Base-by-base conservation (phyloP, 1,140 invertebrate genomes). In the Limonius californicus region DNA sequence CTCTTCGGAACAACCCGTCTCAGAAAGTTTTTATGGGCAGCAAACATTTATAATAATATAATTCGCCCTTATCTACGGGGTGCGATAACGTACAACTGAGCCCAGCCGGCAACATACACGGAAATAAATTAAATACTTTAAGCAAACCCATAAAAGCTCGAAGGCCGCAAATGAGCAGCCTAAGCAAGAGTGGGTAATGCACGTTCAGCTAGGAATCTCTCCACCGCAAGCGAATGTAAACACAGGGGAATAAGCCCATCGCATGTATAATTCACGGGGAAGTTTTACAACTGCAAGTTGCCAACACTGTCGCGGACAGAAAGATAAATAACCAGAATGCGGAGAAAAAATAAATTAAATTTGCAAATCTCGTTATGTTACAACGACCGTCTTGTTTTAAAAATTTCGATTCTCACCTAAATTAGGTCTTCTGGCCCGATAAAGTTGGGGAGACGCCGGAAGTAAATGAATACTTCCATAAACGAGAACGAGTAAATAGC, bases 341-440 rank as follows among this genome's bases (percentile, higher is more conserved):
- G 58, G 58, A 42, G 45, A 59, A 59, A 45, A 59, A 59, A 50
- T 50, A 59, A 59, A 59, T 59, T 50, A 59, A 59, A 59, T 59
- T 50, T 59, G 58, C 58, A 59, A 50, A 59, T 53, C 45, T 59
- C 43, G 58, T 59, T 59, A 59, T 45, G 50, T 45, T 47, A 27
- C 57, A 59, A 59, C 57, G 50, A 59, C 57, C 42, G 50, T 21
- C 57, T 47, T 45, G 53, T 59, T 59, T 59, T 50, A 39, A 39
- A 39, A 39, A 39, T 39, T 12, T 39, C 35, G 35, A 39, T 57
- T 50, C 45, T 58, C 42, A 47, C 53, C 32, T 53, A 59, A 59
- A 59, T 59, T 59, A 59, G 53, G 23, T 32, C 23, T 19, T 16
- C 23, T 15, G 11, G 2, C 18, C 35, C 56, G 55, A 27, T 12